Conservation (phyloP, 2,888 invertebrate genomes). For the Oscheius sp. region DNA sequence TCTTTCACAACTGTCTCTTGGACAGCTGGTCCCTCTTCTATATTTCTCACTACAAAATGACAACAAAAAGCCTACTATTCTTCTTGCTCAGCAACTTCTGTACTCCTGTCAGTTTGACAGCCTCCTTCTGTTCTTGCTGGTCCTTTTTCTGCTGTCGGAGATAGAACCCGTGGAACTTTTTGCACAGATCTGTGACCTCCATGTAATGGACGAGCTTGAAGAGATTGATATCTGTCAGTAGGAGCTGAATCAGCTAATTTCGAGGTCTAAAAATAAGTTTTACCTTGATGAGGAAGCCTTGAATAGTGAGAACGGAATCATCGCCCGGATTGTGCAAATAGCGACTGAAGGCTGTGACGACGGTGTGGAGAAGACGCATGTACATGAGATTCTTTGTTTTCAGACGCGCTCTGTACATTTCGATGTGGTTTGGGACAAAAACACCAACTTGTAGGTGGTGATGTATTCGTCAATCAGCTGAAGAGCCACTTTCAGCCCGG, state of each 20-base stretch:
- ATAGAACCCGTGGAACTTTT: slow-evolving; percentile 63
- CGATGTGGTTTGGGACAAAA: neutral
- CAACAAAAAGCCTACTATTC: slow-evolving; percentile 18
- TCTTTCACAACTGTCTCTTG: neutral
- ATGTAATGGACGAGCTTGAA: slow-evolving; percentile 63
- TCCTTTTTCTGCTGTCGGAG: slow-evolving; percentile 40
- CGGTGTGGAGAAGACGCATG: slow-evolving; percentile 55
- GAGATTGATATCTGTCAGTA: slow-evolving; percentile 58
- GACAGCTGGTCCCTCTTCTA: neutral
- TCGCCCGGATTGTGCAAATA: slow-evolving; percentile 6
- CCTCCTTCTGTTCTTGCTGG: slow-evolving; percentile 5
- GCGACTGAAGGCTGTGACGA: slow-evolving; percentile 44
- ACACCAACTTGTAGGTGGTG: slow-evolving; percentile 39
- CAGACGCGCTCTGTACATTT: slow-evolving; percentile 37
- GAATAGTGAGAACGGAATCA: slow-evolving; percentile 47
- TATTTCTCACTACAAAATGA: neutral
- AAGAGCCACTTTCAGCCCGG: slow-evolving; percentile 49
- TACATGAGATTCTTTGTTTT: slow-evolving; percentile 59
- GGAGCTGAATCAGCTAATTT: slow-evolving; percentile 43
- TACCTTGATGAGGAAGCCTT: slow-evolving; percentile 46
- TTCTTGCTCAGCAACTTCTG: slow-evolving; percentile 51
- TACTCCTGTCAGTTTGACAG: slow-evolving; percentile 47
- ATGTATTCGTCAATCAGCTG: slow-evolving; percentile 57
- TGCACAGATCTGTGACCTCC: slow-evolving; percentile 61
- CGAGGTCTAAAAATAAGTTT: no score